Evolutionary conservation across 2,888 invertebrate species (phyloP), one percentile per base, ranked within the genome.

Genomic region (Syrphus vitripennis): DNA sequence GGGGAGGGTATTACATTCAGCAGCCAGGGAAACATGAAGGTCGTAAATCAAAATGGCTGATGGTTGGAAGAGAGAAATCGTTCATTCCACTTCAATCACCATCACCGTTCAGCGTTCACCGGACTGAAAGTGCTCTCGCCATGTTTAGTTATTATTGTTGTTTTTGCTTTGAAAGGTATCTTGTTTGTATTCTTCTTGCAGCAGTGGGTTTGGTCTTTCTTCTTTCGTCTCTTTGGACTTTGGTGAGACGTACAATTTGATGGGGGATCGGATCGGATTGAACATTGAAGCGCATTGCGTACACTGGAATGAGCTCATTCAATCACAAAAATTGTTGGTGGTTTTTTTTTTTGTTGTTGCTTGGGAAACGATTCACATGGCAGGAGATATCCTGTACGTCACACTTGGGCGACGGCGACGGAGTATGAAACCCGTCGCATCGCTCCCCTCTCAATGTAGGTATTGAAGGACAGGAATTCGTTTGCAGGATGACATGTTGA

Each of bases 31-130:
- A 81, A 83, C 79, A 83, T 87, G 87, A 88, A 87, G 88, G 89
- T 90, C 91, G 91, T 92, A 92, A 91, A 92, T 92, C 92, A 92
- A 92, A 92, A 92, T 92, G 92, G 92, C 92, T 92, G 92, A 91
- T 91, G 89, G 90, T 87, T 89, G 83, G 63, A 65, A 88, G 87
- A 88, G 87, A 79, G 88, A 87, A 89, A 89, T 88, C 88, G 88
- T 88, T 88, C 88, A 88, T 89, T 89, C 88, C 88, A 88, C 89
- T 90, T 90, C 89, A 89, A 90, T 89, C 89, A 89, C 88, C 88
- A 89, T 89, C 89, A 89, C 88, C 88, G 89, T 89, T n/a, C n/a
- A n/a, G n/a, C n/a, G n/a, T n/a, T n/a, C 89, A 88, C 72, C 79
- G 76, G 16, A 45, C 79, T 65, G 26, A 59, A 79, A 84, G 78